Evolutionary conservation across 2,888 invertebrate species (phyloP), one percentile per base, ranked within the genome.

Genomic region (Hanleya hanleyi): DNA sequence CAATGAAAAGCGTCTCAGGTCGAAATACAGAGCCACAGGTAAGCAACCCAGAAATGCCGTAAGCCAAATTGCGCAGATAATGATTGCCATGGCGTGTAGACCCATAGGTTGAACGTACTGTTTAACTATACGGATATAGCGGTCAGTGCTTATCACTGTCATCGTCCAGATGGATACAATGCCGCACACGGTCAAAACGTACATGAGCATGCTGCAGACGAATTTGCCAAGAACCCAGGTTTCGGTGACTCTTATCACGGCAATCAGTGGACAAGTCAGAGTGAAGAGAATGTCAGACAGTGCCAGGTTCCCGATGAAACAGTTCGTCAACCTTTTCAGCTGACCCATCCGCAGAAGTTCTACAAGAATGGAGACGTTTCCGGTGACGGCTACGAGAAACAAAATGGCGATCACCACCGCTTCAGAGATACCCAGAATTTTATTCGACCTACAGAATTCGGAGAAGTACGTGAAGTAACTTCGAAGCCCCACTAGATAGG

Each of bases 81-180:
- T 79, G 6, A 66, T 6, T 2, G 78, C 35, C 1, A 81, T 79
- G 47, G 77, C 69, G 18, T 51, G 47, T n/a, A 76, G 76, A 2
- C 77, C 73, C 15, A 84, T 67, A 67, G 77, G 75, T 35, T 69
- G 73, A n/a, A 66, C 68, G 18, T 69, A 69, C 26, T 73, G 57
- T 47, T 69, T 73, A 2, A 82, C 81, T 36, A 84, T 84, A 36
- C 82, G 82, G 0, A 81, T 67, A 66, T 82, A 83, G 51, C 85
- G 75, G 70, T 86, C 86, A 6, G 84, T 73, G 62, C 85, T 84
- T 15, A 86, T 84, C 22, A 80, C 72, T 0, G 83, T 79, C 85
- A 86, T 83, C 0, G 84, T 86, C 85, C 86, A 86, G 22, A 84
- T 81, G 70, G 81, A 81, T 9, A 82, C 82, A 49, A 78, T 74